A percentile compares a stretch with the other conserved stretches of the same genome.
Conservation (phyloP, 2,113 vertebrate genomes). For the Electrona antarctica region DNA sequence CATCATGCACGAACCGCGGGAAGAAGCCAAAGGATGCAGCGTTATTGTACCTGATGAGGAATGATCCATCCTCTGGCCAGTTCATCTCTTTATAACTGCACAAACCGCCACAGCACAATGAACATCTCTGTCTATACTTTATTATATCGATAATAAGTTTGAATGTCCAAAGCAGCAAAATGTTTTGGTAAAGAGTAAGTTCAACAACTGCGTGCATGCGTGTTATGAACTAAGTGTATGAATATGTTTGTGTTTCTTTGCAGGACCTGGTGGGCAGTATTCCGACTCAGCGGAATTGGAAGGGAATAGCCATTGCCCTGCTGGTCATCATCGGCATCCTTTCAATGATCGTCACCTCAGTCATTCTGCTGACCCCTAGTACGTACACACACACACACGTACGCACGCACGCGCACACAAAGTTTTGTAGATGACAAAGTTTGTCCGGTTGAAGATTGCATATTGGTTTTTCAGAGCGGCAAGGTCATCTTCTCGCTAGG, state of each 20-base stretch:
- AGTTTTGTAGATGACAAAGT: constrained; percentile 29
- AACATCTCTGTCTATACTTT: constrained; percentile 5
- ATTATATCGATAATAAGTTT: too few species aligned
- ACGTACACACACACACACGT: constrained; percentile 49
- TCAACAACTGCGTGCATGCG: neutral
- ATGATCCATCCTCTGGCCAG: constrained; percentile 44
- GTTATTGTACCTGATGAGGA: constrained; percentile 43
- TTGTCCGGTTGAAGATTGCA: constrained; percentile 42
- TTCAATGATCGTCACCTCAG: constrained; percentile 97
- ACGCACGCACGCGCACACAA: constrained; percentile 7
- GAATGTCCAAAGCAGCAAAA: too few species aligned
- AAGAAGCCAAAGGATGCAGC: constrained; percentile 43
- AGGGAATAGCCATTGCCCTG: constrained; percentile 96
- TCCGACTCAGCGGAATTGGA: constrained; percentile 97
- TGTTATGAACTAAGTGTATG: neutral
- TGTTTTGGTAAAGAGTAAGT: too few species aligned
- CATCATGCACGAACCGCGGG: constrained; percentile 30
- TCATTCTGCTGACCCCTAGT: constrained; percentile 97
- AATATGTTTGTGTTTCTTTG: constrained; percentile 39
- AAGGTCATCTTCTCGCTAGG: constrained; percentile 33
- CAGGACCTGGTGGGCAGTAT: constrained; percentile 97
- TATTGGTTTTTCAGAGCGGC: constrained; percentile 35
- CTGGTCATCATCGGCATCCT: constrained; percentile 98
- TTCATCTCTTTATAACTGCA: constrained; percentile 8
- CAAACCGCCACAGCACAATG: constrained; percentile 25